Base-by-base conservation (phyloP, 1,140 invertebrate genomes). In the Drosophila orena region DNA sequence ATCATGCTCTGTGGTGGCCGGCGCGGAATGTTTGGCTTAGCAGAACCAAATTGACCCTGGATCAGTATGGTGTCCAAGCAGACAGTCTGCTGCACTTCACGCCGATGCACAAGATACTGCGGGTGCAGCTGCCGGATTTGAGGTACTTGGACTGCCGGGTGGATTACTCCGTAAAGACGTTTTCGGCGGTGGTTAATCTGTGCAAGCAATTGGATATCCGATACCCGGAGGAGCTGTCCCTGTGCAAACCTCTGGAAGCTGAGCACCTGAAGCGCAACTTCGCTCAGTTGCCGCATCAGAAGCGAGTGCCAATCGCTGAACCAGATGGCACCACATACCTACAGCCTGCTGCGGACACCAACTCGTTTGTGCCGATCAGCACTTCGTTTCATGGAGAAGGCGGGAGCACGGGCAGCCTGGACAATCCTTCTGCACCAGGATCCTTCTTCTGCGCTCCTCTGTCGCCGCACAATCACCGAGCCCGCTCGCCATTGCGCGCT, bases 1-100 rank as follows among this genome's bases (percentile, higher is more conserved):
- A 99, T 92, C 98, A 99, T 93, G 98, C 97, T 0, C 94, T 99
- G 0, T 99, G 99, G 98, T 99, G 99, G 99, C 98, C 98, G 0
- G 95, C 96, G 2, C 95, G 96, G 77, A 99, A 99, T 92, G 95
- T 95, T 78, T 99, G 99, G 99, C 94, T 99, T 24, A 96, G 96
- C 5, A 94, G 98, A 64, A 99, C 99, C 1, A 94, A 98, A 55
- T 97, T 97, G 47, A 99, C 99, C 0, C 93, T 99, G 37, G 98
- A 99, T 93, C 99, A 99, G 93, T 98, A 97, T 90, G 97, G 98
- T 0, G 98, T 99, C 4, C 98, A 98, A 71, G 98, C 99, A 2
- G 98, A 99, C 92, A 97, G 97, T 0, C 93, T 97, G 20, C 94
- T 99, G 1, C 96, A 99, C 91, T 99, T 99, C 93, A 99, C 98